Evolutionary conservation across 2,888 invertebrate genomes (phyloP).

Genomic region (Trichogramma evanescens): DNA sequence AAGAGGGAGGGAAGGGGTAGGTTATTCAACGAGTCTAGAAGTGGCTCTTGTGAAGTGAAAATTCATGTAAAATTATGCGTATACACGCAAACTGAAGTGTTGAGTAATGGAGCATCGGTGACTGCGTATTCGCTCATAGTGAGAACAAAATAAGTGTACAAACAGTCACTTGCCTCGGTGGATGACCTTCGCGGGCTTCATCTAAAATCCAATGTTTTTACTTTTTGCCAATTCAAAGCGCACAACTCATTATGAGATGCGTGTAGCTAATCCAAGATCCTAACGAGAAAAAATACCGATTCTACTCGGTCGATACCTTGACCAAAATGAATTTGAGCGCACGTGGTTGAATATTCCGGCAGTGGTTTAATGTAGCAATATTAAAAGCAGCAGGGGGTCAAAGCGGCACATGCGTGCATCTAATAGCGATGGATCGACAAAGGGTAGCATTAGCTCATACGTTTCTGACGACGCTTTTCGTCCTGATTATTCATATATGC

Average conservation of each 20-base stretch:
- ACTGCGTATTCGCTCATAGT: no score
- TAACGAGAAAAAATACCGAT: no score
- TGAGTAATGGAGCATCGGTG: no score
- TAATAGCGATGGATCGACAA: neutral
- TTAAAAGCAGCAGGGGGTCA: conserved; percentile 41
- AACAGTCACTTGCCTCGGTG: no score
- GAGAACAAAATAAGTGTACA: no score
- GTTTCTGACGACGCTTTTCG: conserved; percentile 1
- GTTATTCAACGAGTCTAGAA: conserved; percentile 5
- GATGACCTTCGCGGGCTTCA: neutral
- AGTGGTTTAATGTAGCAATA: conserved; percentile 46
- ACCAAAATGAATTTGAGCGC: neutral
- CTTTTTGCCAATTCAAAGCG: neutral
- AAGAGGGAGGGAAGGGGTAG: neutral
- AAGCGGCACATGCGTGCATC: no score
- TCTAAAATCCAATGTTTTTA: neutral
- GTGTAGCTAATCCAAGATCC: no score
- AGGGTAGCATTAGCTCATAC: conserved; percentile 2
- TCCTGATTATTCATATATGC: conserved; percentile 10
- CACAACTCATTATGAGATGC: no score
- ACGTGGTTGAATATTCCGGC: conserved; percentile 14
- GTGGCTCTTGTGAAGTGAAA: conserved; percentile 24
- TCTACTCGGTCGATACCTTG: neutral
- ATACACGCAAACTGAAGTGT: neutral
- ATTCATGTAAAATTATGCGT: conserved; percentile 42